Conservation (phyloP, 30 jellyfish, hydroid and myxozoan genomes). For the Morbakka virulenta region DNA sequence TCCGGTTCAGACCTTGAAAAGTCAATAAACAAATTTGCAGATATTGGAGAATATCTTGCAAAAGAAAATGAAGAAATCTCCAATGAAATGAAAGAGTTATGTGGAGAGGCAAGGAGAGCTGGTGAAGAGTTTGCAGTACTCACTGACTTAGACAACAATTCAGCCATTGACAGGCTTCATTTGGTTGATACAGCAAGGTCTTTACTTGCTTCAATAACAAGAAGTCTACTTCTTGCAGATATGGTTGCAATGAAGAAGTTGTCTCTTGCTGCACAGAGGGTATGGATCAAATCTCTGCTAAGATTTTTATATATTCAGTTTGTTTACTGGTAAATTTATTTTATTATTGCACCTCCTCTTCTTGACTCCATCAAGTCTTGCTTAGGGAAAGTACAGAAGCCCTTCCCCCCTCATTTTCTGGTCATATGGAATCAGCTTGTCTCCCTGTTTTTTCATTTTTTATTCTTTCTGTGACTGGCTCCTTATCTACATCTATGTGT, state of each 20-base stretch:
- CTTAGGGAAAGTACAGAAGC: no score
- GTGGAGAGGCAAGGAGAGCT: slow-evolving; percentile 73
- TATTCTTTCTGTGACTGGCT: no score
- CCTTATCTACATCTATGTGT: no score
- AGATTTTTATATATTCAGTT: no score
- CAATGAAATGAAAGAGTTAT: slow-evolving; percentile 74
- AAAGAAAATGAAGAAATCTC: slow-evolving; percentile 63
- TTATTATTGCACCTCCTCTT: no score
- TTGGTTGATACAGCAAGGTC: slow-evolving; percentile 72
- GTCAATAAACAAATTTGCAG: slow-evolving; percentile 56
- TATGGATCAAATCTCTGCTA: neutral
- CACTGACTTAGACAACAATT: slow-evolving; percentile 10
- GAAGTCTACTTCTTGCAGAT: slow-evolving; percentile 79
- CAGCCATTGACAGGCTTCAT: slow-evolving; percentile 46
- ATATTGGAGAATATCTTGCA: slow-evolving; percentile 61
- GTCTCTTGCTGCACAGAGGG: slow-evolving; percentile 72
- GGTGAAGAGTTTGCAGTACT: slow-evolving; percentile 42
- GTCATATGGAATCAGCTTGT: no score
- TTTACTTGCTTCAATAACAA: slow-evolving; percentile 71
- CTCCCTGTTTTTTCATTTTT: no score
- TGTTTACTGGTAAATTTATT: no score
- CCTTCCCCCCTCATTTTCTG: no score
- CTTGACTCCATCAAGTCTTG: no score
- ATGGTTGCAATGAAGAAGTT: slow-evolving; percentile 75
- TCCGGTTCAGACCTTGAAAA: slow-evolving; percentile 59